Evolutionary conservation across 1,140 invertebrate genomes (phyloP).

Genomic region (Drosophila takahashii): DNA sequence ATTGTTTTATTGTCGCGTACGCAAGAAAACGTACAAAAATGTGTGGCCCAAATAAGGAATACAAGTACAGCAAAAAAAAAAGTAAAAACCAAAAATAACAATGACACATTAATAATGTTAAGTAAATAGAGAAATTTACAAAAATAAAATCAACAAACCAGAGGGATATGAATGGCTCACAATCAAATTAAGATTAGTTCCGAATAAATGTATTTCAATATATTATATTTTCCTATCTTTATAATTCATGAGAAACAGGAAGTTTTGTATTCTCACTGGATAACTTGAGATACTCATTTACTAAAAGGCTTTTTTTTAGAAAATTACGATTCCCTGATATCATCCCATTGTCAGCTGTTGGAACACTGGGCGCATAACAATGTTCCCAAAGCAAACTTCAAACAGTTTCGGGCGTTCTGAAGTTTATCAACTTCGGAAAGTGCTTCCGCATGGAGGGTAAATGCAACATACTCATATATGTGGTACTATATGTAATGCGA

Average conservation of each 20-base stretch:
- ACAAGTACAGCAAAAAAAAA: conserved; percentile 30
- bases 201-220: neutral
- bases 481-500: neutral
- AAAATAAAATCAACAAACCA: conserved; percentile 29
- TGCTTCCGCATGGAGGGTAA: conserved; percentile 28
- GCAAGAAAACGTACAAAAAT: conserved; percentile 62
- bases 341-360: conserved; percentile 6
- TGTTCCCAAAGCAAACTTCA: conserved; percentile 14
- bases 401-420: conserved; percentile 8
- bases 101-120: conserved; percentile 52
- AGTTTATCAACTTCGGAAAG: conserved; percentile 21
- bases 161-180: neutral
- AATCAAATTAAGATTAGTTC: neutral
- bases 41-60: conserved; percentile 59
- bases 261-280: neutral
- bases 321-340: conserved; percentile 23
- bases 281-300: neutral
- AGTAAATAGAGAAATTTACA: conserved; percentile 55
- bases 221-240: neutral
- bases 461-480: conserved; percentile 1
- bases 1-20: conserved; percentile 58
- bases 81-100: conserved; percentile 18
- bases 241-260: neutral
- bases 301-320: neutral
- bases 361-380: conserved; percentile 27